Evolutionary conservation across 2,113 vertebrate species (phyloP).

Genomic region (Aegypius monachus): DNA sequence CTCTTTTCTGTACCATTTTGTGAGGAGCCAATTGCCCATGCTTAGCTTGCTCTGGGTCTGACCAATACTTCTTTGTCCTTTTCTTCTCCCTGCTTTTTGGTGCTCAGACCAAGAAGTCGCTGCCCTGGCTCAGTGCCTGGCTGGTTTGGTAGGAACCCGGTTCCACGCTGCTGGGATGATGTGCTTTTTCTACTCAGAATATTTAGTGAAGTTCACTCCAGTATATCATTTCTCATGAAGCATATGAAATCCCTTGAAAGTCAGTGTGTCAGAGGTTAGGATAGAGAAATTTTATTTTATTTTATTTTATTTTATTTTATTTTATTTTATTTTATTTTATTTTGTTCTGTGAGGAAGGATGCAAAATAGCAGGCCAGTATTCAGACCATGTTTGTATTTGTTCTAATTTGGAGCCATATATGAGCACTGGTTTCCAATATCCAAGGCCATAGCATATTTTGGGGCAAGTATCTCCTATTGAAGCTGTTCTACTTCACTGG

Average conservation of each 20-base stretch:
- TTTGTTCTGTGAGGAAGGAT: not conserved
- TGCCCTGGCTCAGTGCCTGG: not conserved
- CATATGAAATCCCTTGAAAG: not conserved
- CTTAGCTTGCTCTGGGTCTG: not conserved
- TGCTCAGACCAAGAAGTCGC: not conserved
- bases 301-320: not conserved
- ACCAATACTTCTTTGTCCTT: not conserved
- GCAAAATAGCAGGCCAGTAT: not conserved
- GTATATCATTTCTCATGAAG: not conserved
- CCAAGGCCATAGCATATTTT: not conserved
- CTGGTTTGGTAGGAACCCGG: not conserved
- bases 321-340: not conserved
- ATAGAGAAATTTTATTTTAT: not conserved
- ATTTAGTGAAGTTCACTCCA: not conserved
- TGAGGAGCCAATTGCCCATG: not conserved
- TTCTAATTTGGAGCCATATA: not conserved
- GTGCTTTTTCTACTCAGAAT: not conserved
- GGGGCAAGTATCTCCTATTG: not conserved
- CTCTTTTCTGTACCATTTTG: not conserved
- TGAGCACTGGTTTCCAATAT: not conserved
- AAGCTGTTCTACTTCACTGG: not conserved
- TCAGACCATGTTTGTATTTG: not conserved
- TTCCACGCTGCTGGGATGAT: not conserved
- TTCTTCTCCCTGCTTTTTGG: not conserved
- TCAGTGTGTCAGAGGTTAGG: not conserved